Conservation (phyloP, 2,797 vertebrate species). For the Hydrolagus colliei region DNA sequence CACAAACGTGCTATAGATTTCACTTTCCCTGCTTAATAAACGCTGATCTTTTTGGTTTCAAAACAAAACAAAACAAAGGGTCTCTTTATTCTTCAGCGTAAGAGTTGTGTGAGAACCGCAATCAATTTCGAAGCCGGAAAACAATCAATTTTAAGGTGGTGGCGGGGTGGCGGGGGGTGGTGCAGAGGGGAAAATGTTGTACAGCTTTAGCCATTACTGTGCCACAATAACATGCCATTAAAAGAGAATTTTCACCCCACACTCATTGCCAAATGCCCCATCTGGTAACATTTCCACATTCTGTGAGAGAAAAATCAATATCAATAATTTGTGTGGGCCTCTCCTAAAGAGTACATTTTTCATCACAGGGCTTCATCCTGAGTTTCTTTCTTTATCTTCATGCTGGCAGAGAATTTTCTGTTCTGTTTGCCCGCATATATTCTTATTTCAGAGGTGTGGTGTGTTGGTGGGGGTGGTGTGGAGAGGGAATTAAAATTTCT, state of each 20-base stretch:
- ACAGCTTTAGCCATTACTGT: neutral
- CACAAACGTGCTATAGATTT: neutral
- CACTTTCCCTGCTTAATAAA: neutral
- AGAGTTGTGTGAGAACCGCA: neutral
- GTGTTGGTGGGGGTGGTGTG: too few species aligned
- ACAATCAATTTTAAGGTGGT: neutral
- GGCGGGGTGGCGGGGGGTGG: too few species aligned
- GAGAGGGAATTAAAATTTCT: too few species aligned
- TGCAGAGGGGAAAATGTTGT: neutral
- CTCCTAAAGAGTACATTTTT: conserved; percentile 59
- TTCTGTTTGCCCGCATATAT: conserved; percentile 46
- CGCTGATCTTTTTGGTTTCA: too few species aligned
- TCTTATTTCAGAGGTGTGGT: conserved; percentile 35
- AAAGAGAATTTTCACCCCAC: conserved; percentile 67
- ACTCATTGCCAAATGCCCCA: conserved; percentile 87
- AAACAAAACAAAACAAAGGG: neutral
- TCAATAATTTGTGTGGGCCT: conserved; percentile 89
- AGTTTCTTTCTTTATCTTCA: conserved; percentile 53
- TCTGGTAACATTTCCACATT: conserved; percentile 92
- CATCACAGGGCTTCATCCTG: conserved; percentile 55
- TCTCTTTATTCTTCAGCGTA: neutral
- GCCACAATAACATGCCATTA: conserved; percentile 18
- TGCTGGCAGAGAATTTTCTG: conserved; percentile 51
- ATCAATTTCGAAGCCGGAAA: conserved; percentile 3
- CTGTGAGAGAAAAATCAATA: conserved; percentile 95